Base-by-base conservation (phyloP, 2,888 invertebrate species). In the Brenthis hecate region DNA sequence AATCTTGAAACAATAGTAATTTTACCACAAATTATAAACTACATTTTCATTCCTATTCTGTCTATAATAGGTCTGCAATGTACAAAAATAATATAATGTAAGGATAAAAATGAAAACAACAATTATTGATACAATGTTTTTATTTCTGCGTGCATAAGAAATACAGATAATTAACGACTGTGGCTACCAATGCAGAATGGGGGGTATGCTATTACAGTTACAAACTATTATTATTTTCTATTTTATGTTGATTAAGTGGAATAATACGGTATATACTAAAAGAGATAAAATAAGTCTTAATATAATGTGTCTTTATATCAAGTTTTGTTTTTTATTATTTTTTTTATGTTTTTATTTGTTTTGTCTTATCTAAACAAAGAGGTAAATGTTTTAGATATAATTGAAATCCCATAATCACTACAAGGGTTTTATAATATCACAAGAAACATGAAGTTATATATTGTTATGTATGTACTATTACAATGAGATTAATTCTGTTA, bases 351-450 rank as follows among this genome's bases (percentile, higher is more conserved):
- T 53, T 55, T 50, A 51, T 65, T 56, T 32, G 6, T 56, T 61
- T 53, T 48, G 54, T 43, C 36, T 43, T 43, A 43, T 11, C 8
- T 48, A 65, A 28, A 65, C 65, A 68, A 65, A 47, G 32, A 62
- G 60, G 32, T 43, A 66, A 63, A 54, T 54, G 56, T 61, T 57
- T 62, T 53, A 54, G 54, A 68, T 71, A 62, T 55, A 57, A 57
- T 55, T 28, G 60, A 62, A 68, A 65, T 56, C 53, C 56, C 47
- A 48, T 50, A 51, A n/a, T 36, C 53, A 36, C 19, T 62, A 62
- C 23, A 54, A 53, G 53, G 28, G 36, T 53, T 51, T 57, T 66
- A 28, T 54, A 19, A 28, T 58, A 28, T 65, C 48, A 19, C 36
- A 66, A 61, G 23, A 23, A 50, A 66, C 47, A 56, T 62, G 36